Evolutionary conservation across 2,797 vertebrate species (phyloP), one percentile per base, ranked within the genome.

Genomic region (Acipenser transmontanus): DNA sequence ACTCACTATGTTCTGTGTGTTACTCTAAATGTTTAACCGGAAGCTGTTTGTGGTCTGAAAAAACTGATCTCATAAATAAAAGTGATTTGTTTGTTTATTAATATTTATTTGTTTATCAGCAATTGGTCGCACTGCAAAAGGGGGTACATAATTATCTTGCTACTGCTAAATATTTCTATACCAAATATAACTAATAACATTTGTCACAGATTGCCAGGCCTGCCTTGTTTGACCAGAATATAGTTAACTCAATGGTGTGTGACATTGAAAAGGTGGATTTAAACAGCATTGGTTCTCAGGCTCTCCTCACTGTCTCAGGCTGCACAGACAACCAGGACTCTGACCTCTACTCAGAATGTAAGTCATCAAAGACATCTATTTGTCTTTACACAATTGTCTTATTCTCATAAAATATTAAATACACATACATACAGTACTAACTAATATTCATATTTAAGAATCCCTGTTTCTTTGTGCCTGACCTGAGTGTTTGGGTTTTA

Each of bases 261-360:
- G 97, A 99, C 63, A 98, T 99, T 59, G 96, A 99, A 74, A 92
- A 90, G 49, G 95, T 99, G 72, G 97, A 99, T 78, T 88, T 99
- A 54, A 92, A 93, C 80, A 93, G 94, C 75, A 97, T 99, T 82
- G 95, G 93, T 54, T 95, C 94, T 0, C 97, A 99, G 78, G 94
- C 95, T 2, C 87, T 98, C 68, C 93, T 99, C 76, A 93, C 89
- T 47, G 71, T 91, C 50, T 89, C 87, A 0, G 85, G 86, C 61
- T 78, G 83, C 4, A 80, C 78, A 63, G 89, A 90, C 49, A 52
- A 9, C 8, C 79, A 91, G 68, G 94, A 97, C 61, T 84, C 85
- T 0, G 94, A 99, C 70, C 85, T 92, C 51, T 98, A 98, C 87
- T 94, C 90, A 7, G 97, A 99, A 84, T 93, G 97, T 98, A 81